These are phyloP conservation scores for Archivesica marissinica DNA, from an alignment of 1,140 invertebrate genomes.

Conservation along the genomic window DNA sequence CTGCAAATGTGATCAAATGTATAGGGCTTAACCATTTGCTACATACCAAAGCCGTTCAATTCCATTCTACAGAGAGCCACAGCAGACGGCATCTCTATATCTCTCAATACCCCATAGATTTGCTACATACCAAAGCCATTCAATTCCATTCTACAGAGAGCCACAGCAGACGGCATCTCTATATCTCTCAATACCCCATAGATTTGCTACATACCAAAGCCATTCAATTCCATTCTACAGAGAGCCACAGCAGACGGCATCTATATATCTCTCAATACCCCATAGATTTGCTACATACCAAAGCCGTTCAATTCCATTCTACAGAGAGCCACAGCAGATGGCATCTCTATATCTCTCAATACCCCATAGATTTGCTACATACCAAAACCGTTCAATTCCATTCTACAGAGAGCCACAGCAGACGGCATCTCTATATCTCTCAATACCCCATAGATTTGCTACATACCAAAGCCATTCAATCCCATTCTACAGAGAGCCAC, in stretches of 20 bases:
- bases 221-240: too few relatives aligned
- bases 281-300: constrained; percentile 77
- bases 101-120: constrained; percentile 80
- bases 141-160: constrained; percentile 92
- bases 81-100: constrained; percentile 91
- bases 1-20: too few relatives aligned
- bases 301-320: constrained; percentile 94
- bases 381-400: constrained; percentile 93
- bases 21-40: too few relatives aligned
- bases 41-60: constrained; percentile 89
- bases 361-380: constrained; percentile 74
- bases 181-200: constrained; percentile 79
- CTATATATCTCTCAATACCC: too few relatives aligned
- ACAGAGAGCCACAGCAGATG: constrained; percentile 88
- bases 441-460: constrained; percentile 80
- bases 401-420: constrained; percentile 89
- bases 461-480: constrained; percentile 89
- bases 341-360: constrained; percentile 89
- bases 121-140: constrained; percentile 88
- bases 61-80: constrained; percentile 92
- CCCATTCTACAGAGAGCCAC: constrained; percentile 92
- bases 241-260: too few relatives aligned
- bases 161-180: constrained; percentile 91
- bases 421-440: constrained; percentile 89
- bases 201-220: too few relatives aligned